A percentile compares a stretch with the other conserved stretches of the same genome.
These are phyloP conservation scores for Potamilus streckersoni DNA, from an alignment of 1,140 invertebrate genomes.

Conservation along the genomic window DNA sequence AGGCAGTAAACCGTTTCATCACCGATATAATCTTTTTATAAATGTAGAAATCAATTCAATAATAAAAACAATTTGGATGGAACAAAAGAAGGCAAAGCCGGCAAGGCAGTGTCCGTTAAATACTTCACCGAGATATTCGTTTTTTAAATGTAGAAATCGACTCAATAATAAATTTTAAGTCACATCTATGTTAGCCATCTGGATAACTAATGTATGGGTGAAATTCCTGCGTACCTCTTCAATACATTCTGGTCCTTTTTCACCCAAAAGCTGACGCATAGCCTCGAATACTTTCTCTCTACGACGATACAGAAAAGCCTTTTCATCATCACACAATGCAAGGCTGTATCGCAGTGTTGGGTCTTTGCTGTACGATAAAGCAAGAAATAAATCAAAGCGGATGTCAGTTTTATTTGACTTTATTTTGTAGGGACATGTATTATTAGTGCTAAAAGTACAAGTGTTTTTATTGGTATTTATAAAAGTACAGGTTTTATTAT, in stretches of 20 bases:
- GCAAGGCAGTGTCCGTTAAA: too few relatives aligned
- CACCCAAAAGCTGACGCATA: conserved; percentile 63
- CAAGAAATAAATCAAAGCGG: not conserved
- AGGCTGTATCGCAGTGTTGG: conserved; percentile 61
- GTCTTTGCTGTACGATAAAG: conserved; percentile 45
- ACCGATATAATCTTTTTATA: too few relatives aligned
- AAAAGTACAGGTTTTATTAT: too few relatives aligned
- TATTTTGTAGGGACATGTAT: too few relatives aligned
- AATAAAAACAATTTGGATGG: too few relatives aligned
- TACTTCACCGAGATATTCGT: too few relatives aligned
- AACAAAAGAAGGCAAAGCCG: too few relatives aligned
- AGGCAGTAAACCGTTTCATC: too few relatives aligned
- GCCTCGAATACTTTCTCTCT: conserved; percentile 56
- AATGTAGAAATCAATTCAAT: too few relatives aligned
- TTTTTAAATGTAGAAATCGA: too few relatives aligned
- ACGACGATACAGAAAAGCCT: conserved; percentile 62
- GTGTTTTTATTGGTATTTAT: not conserved
- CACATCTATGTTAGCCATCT: too few relatives aligned
- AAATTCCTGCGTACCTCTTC: conserved; percentile 54
- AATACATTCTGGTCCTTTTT: conserved; percentile 49
- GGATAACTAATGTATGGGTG: not conserved
- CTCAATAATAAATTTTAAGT: too few relatives aligned
- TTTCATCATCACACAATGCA: conserved; percentile 68
- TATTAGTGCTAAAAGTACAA: conserved; percentile 1
- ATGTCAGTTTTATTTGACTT: not conserved